A percentile compares a stretch with the other conserved stretches of the same genome.
Evolutionary conservation across 1,140 invertebrate genomes (phyloP).

Genomic region (Drosophila kikkawai): DNA sequence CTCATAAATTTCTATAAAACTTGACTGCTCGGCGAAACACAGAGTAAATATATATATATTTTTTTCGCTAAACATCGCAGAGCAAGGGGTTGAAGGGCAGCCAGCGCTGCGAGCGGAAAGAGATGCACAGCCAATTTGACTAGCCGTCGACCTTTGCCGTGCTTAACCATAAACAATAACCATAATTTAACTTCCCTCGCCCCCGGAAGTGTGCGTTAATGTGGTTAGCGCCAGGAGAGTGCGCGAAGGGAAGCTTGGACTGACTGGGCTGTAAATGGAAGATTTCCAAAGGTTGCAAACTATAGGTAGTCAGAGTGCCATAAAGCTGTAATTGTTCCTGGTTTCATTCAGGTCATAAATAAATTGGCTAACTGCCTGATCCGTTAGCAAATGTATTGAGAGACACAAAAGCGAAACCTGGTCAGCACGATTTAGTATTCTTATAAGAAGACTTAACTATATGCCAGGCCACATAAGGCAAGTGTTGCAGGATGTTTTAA

Average conservation of each 20-base stretch:
- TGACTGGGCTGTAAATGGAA: not conserved
- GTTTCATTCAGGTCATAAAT: not conserved
- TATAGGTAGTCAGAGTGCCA: conserved; percentile 12
- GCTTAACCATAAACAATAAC: conserved; percentile 82
- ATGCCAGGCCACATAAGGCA: no score
- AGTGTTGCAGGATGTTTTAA: no score
- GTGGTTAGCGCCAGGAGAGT: conserved; percentile 51
- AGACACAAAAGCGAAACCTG: no score
- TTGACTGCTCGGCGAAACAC: conserved; percentile 74
- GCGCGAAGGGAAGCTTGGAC: not conserved
- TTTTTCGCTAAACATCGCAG: conserved; percentile 59
- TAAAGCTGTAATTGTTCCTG: conserved; percentile 11
- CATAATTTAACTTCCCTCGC: conserved; percentile 68
- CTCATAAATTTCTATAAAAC: conserved; percentile 83
- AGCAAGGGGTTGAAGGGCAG: conserved; percentile 1
- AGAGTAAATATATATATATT: conserved; percentile 62
- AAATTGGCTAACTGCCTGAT: not conserved
- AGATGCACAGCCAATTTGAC: conserved; percentile 44
- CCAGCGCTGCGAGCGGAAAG: conserved; percentile 13
- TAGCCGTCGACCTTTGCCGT: conserved; percentile 66
- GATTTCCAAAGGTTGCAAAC: not conserved
- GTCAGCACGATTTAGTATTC: no score
- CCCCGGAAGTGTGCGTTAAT: conserved; percentile 56
- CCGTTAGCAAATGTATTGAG: no score
- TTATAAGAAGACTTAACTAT: no score